Evolutionary conservation across 2,888 invertebrate genomes (phyloP).

Genomic region (Eilema griseolum): DNA sequence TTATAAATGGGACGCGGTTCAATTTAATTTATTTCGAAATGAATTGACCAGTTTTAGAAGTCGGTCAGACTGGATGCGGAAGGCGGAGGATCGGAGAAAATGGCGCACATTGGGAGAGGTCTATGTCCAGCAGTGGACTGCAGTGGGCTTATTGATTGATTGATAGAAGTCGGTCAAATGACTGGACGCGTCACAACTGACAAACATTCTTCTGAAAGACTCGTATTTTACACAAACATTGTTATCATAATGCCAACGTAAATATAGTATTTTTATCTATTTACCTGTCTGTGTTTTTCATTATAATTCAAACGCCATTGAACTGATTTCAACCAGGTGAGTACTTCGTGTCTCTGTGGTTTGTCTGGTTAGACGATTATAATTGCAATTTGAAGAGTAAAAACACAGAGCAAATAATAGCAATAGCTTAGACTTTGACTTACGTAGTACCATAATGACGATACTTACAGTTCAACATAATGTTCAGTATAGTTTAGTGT

Average conservation of each 20-base stretch:
- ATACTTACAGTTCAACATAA: no score
- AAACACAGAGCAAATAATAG: background rate
- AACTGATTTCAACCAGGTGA: slow-evolving; percentile 27
- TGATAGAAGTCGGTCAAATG: background rate
- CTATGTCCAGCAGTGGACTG: no score
- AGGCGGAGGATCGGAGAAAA: no score
- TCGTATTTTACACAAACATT: slow-evolving; percentile 43
- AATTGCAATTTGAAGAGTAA: background rate
- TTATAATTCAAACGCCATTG: slow-evolving; percentile 39
- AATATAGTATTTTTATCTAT: slow-evolving; percentile 32
- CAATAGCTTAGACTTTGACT: no score
- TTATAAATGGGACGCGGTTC: background rate
- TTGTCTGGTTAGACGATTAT: background rate
- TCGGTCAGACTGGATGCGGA: no score
- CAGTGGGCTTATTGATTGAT: no score
- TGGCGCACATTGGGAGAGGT: no score
- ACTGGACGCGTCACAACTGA: background rate
- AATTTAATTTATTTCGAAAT: background rate
- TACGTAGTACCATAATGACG: no score
- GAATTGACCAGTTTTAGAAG: background rate
- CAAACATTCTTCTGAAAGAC: slow-evolving; percentile 47
- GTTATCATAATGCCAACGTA: slow-evolving; percentile 31
- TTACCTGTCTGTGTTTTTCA: slow-evolving; percentile 29
- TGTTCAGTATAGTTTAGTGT: no score
- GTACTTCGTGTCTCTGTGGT: background rate